Evolutionary conservation across 2,797 vertebrate genomes (phyloP).

Genomic region (Parauchenoglanis punctatus): DNA sequence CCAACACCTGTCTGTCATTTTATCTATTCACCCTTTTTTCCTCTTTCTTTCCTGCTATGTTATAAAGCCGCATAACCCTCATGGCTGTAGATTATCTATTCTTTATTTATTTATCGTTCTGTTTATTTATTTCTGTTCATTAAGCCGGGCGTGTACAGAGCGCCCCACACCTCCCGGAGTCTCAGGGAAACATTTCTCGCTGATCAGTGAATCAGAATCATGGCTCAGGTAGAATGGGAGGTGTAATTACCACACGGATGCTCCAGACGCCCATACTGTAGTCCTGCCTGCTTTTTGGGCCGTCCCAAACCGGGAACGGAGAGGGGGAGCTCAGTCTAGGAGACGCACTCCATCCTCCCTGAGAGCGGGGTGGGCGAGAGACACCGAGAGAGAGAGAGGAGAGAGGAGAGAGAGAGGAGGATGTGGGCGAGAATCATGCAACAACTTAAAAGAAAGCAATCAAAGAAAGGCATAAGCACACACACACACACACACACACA

Average conservation of each 20-base stretch:
- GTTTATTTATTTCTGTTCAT: no score
- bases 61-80: no score
- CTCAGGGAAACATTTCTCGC: not conserved
- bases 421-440: constrained; percentile 83
- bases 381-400: constrained; percentile 75
- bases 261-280: constrained; percentile 94
- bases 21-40: not conserved
- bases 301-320: constrained; percentile 97
- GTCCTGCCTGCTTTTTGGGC: constrained; percentile 96
- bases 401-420: constrained; percentile 80
- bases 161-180: not conserved
- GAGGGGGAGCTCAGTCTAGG: constrained; percentile 96
- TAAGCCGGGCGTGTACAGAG: not conserved
- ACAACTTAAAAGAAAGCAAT: constrained; percentile 88
- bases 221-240: not conserved
- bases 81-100: not conserved
- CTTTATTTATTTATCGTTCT: not conserved
- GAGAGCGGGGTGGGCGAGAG: constrained; percentile 87
- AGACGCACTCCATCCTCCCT: constrained; percentile 98
- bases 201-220: not conserved
- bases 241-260: constrained; percentile 98
- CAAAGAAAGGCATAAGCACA: constrained; percentile 73
- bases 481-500: constrained; percentile 44
- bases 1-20: not conserved
- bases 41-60: not conserved